A percentile compares a stretch with the other conserved stretches of the same genome.
These are phyloP conservation scores for Tenthredo scrophulariae DNA, from an alignment of 2,888 invertebrate species.

Conservation along the genomic window DNA sequence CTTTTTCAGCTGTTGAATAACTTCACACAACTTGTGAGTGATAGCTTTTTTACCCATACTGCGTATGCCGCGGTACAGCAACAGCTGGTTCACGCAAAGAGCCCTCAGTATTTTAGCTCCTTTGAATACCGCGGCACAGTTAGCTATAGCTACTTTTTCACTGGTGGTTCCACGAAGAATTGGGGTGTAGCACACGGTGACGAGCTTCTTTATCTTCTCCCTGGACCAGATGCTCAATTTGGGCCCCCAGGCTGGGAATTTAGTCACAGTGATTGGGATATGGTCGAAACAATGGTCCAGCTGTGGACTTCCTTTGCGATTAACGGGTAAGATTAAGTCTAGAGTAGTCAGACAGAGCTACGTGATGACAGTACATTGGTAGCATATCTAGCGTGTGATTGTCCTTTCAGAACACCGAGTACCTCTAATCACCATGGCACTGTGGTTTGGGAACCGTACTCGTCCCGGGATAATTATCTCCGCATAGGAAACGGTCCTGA, in stretches of 20 bases:
- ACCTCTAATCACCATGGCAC: not conserved
- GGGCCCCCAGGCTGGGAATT: not conserved
- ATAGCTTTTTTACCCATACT: not conserved
- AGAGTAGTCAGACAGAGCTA: not conserved
- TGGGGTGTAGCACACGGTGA: conserved; percentile 20
- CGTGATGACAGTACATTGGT: not conserved
- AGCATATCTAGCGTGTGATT: not conserved
- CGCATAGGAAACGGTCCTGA: not conserved
- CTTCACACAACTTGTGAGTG: not conserved
- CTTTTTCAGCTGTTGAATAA: conserved; percentile 16
- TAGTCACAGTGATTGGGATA: conserved; percentile 8
- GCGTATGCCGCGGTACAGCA: not conserved
- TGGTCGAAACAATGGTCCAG: conserved; percentile 37
- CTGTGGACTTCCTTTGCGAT: conserved; percentile 20
- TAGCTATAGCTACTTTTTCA: conserved; percentile 36
- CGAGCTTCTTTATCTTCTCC: conserved; percentile 17
- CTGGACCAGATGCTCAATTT: conserved; percentile 11
- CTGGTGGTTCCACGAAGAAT: conserved; percentile 9
- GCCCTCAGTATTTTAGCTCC: conserved; percentile 20
- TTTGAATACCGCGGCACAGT: conserved; percentile 34
- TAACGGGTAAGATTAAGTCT: not conserved
- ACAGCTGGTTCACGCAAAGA: not conserved
- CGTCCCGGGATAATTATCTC: not conserved
- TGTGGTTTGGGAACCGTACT: conserved; percentile 1
- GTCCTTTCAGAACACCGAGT: not conserved